Evolutionary conservation across 2,888 invertebrate species (phyloP).

Genomic region (Drosophila nigricruria): DNA sequence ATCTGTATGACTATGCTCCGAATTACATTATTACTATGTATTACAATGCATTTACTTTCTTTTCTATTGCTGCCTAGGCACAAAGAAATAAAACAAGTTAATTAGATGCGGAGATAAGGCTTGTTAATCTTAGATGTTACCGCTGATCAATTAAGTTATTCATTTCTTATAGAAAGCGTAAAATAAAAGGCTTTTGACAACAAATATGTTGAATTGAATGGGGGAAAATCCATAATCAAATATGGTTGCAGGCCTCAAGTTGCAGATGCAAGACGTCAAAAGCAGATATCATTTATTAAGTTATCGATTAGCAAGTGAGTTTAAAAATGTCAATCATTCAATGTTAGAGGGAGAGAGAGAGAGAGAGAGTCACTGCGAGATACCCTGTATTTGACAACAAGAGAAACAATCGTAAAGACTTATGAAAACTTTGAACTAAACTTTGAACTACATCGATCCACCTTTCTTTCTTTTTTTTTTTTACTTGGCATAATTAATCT

Average conservation of each 20-base stretch:
- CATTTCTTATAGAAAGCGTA: slow-evolving; percentile 7
- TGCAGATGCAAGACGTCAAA: neutral
- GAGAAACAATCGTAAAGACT: too few relatives aligned
- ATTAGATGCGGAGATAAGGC: slow-evolving; percentile 1
- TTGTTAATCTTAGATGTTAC: slow-evolving; percentile 11
- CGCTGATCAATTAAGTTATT: slow-evolving; percentile 7
- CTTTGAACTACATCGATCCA: neutral
- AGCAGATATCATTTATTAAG: neutral
- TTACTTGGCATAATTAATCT: slow-evolving; percentile 3
- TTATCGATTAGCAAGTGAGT: slow-evolving; percentile 4
- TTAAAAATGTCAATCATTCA: neutral
- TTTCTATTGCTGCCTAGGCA: neutral
- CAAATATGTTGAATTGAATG: neutral
- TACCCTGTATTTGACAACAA: neutral
- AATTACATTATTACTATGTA: neutral
- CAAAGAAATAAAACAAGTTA: neutral
- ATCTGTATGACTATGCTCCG: neutral
- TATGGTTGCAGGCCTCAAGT: neutral
- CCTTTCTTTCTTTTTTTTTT: neutral
- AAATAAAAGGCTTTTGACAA: slow-evolving; percentile 3
- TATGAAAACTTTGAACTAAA: neutral
- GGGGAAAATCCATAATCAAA: slow-evolving; percentile 1
- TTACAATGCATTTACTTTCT: slow-evolving; percentile 2
- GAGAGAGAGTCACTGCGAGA: neutral
- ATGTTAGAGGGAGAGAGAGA: neutral